Conservation (phyloP, 2,888 invertebrate species). For the Salpingus planirostris region DNA sequence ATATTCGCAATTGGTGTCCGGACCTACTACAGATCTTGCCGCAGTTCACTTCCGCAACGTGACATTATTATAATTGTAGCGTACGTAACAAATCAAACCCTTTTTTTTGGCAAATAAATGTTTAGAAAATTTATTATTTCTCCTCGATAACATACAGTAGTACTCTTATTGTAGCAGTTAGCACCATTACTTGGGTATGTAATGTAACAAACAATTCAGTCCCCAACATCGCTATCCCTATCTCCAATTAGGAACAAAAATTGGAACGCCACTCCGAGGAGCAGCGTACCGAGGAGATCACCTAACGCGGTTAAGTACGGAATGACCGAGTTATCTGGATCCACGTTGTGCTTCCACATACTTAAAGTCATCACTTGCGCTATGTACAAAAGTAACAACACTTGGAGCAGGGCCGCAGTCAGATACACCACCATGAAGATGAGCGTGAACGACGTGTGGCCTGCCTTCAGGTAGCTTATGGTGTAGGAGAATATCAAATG, state of each 20-base stretch:
- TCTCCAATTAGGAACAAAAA: conserved; percentile 65
- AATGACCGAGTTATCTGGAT: conserved; percentile 86
- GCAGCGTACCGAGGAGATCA: conserved; percentile 76
- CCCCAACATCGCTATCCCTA: conserved; percentile 64
- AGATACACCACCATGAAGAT: conserved; percentile 65
- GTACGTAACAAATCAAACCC: too few relatives aligned
- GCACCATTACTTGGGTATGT: too few relatives aligned
- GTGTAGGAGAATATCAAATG: conserved; percentile 83
- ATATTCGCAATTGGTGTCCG: conserved; percentile 21
- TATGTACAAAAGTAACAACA: conserved; percentile 63
- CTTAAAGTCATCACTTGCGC: conserved; percentile 74
- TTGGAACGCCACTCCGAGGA: conserved; percentile 66
- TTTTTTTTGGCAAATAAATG: too few relatives aligned
- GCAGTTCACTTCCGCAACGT: conserved; percentile 21
- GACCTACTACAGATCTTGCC: conserved; percentile 19
- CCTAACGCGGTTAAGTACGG: conserved; percentile 85
- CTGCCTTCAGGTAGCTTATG: conserved; percentile 76
- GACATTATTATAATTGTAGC: conserved; percentile 5
- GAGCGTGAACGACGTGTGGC: conserved; percentile 74
- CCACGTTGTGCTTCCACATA: conserved; percentile 75
- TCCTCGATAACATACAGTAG: too few relatives aligned
- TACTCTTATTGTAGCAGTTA: too few relatives aligned
- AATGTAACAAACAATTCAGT: too few relatives aligned
- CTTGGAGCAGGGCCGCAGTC: conserved; percentile 40
- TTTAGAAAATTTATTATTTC: too few relatives aligned